phyloP scores from a whole-genome alignment of 2,797 vertebrate genomes.

The Crocidura indochinensis region DNA sequence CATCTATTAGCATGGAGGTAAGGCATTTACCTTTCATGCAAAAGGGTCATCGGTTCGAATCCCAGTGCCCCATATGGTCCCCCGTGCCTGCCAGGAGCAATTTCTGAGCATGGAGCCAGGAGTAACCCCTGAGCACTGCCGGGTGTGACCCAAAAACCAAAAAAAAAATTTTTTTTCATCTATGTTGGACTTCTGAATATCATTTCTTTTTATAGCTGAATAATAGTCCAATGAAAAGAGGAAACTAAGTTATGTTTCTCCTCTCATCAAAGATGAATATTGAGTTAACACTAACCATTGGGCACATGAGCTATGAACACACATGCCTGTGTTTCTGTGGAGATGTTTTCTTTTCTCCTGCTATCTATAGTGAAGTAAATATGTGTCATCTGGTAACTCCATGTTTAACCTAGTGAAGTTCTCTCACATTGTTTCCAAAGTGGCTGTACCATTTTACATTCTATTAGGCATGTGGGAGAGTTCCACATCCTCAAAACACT shows the following conservation, averaged over 20 bases:
- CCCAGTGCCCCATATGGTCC: no score
- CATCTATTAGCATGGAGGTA: no score
- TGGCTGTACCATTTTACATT: neutral
- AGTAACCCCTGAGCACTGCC: no score
- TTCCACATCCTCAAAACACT: neutral
- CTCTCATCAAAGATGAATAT: neutral
- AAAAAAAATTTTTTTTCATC: no score
- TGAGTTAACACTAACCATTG: neutral
- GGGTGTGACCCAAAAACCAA: no score
- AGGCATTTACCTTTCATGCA: no score
- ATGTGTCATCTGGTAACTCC: neutral
- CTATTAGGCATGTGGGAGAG: neutral
- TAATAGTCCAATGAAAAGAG: neutral
- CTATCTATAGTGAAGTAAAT: no score
- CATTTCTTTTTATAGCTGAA: neutral
- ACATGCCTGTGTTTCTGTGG: neutral
- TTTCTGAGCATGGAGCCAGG: no score
- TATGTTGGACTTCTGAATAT: neutral
- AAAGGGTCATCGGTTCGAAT: no score
- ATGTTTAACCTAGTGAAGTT: neutral
- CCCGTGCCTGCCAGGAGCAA: no score
- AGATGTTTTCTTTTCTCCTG: neutral
- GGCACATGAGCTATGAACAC: neutral
- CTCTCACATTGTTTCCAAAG: neutral
- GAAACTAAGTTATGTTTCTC: neutral